Conservation (phyloP, 2,888 invertebrate species). For the Julus scanicus region DNA sequence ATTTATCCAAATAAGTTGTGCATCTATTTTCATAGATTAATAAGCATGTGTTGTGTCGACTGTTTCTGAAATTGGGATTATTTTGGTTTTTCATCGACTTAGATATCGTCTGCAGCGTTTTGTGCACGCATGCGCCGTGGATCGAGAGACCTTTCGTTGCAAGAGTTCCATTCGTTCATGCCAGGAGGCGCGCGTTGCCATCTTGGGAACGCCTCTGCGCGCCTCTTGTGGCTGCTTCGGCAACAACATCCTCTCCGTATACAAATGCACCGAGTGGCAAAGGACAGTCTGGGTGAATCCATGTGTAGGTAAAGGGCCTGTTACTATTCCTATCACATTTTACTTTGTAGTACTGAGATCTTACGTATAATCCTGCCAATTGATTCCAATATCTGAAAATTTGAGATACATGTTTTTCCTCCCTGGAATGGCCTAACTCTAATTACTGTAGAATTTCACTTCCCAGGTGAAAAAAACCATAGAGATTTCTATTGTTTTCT, state of each 20-base stretch:
- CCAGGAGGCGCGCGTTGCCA: conserved; percentile 84
- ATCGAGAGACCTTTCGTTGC: conserved; percentile 88
- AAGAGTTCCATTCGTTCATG: conserved; percentile 88
- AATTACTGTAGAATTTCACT: too few species aligned
- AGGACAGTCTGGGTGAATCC: conserved; percentile 90
- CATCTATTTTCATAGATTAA: neutral
- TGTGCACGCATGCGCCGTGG: conserved; percentile 91
- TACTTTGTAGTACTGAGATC: neutral
- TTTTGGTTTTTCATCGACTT: conserved; percentile 57
- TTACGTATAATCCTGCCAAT: too few species aligned
- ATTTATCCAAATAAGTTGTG: too few species aligned
- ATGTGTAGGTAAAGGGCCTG: conserved; percentile 81
- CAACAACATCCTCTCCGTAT: conserved; percentile 83
- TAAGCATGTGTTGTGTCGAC: neutral
- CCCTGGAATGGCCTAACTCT: too few species aligned
- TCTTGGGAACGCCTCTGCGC: conserved; percentile 87
- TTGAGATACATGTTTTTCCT: too few species aligned
- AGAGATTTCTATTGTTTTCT: too few species aligned
- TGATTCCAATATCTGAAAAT: too few species aligned
- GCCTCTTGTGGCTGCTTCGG: conserved; percentile 90
- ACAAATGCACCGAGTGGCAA: conserved; percentile 91
- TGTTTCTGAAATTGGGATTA: neutral
- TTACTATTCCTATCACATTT: neutral
- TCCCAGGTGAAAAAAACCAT: too few species aligned
- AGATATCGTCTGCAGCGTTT: conserved; percentile 86